These are phyloP conservation scores for Thermophis baileyi DNA, from an alignment of 2,113 vertebrate species.

Conservation along the genomic window DNA sequence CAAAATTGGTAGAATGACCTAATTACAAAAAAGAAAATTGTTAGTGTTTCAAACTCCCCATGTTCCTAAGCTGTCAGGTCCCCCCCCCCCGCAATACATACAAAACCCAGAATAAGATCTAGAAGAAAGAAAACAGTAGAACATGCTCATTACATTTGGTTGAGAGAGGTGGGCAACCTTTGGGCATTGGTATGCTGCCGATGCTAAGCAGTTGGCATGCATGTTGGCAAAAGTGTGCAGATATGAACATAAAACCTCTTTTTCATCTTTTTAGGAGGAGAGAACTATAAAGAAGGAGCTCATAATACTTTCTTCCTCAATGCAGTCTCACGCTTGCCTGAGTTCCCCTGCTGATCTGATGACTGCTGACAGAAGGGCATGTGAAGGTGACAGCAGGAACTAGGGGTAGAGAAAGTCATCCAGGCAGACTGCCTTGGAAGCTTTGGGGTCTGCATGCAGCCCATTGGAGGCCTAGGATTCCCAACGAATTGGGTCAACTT, in stretches of 20 bases:
- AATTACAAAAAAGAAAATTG: slow-evolving; percentile 17
- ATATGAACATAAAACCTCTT: neutral
- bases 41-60: neutral
- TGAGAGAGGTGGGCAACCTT: neutral
- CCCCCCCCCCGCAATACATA: no score
- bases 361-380: neutral
- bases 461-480: neutral
- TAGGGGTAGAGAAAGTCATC: neutral
- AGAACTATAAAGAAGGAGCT: neutral
- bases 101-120: neutral
- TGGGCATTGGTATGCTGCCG: neutral
- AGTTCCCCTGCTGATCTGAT: neutral
- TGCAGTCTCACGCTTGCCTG: neutral
- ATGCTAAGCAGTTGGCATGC: neutral
- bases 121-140: neutral
- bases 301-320: neutral
- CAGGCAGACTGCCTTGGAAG: neutral
- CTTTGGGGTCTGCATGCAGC: neutral
- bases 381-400: neutral
- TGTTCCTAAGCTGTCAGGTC: neutral
- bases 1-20: slow-evolving; percentile 80
- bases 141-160: neutral
- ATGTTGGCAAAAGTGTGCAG: neutral
- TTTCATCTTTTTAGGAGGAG: neutral
- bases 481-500: neutral